These are phyloP conservation scores for Mixornis gularis DNA, from an alignment of 2,113 vertebrate genomes.

Conservation along the genomic window DNA sequence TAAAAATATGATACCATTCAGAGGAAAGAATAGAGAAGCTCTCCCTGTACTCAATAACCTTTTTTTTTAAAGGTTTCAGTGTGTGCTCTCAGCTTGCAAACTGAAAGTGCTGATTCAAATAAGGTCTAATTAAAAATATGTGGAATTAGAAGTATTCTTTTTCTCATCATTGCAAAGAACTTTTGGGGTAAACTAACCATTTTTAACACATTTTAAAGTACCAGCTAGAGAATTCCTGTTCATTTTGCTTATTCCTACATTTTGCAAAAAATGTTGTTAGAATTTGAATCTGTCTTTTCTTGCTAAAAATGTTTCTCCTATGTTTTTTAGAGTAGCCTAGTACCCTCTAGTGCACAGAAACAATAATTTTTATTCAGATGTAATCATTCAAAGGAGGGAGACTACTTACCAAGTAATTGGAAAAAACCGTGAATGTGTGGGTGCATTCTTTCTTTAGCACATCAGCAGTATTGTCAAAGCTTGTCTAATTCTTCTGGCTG, in stretches of 20 bases:
- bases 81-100: neutral
- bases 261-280: neutral
- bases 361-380: neutral
- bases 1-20: neutral
- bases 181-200: neutral
- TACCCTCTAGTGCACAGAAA: constrained; percentile 56
- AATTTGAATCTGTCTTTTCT: neutral
- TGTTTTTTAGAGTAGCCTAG: neutral
- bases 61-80: neutral
- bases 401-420: neutral
- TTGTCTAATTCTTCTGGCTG: neutral
- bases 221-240: neutral
- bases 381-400: neutral
- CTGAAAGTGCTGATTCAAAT: neutral
- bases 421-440: accelerated
- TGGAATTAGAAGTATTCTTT: neutral
- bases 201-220: neutral
- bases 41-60: neutral
- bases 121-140: neutral
- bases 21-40: neutral
- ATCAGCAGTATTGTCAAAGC: neutral
- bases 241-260: neutral
- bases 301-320: neutral
- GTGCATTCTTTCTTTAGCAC: neutral
- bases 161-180: neutral